These are phyloP conservation scores for Schizaphis graminum DNA, from an alignment of 2,888 invertebrate species.

Conservation along the genomic window DNA sequence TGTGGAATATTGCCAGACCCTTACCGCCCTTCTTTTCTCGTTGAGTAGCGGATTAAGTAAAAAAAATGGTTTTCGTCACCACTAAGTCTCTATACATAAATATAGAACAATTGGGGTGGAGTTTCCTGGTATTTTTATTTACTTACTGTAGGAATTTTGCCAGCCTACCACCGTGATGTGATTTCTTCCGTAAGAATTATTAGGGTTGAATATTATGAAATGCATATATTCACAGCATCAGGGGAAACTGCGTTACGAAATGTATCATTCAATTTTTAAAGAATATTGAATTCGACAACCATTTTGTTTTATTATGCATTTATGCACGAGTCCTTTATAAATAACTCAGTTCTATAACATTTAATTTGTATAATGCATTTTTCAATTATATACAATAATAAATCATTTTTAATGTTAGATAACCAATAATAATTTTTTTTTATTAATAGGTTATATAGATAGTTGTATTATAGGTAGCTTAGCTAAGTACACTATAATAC, in stretches of 20 bases:
- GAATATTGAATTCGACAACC: conserved; percentile 25
- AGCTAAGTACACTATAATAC: background rate
- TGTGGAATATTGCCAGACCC: conserved; percentile 57
- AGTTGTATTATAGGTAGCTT: too few relatives aligned
- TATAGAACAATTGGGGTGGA: background rate
- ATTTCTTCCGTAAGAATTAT: conserved; percentile 37
- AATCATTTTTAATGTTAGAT: too few relatives aligned
- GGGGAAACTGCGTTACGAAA: background rate
- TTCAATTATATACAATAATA: too few relatives aligned
- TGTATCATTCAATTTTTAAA: background rate
- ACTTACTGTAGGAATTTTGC: conserved; percentile 36
- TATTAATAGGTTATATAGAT: too few relatives aligned
- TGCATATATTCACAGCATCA: conserved; percentile 4
- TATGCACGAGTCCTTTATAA: background rate
- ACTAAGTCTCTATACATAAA: background rate
- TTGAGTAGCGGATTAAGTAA: conserved; percentile 26
- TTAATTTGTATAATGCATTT: background rate
- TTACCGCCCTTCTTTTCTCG: background rate
- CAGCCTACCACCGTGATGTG: background rate
- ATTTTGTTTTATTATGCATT: conserved; percentile 7
- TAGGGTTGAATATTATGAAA: conserved; percentile 8
- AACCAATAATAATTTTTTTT: too few relatives aligned
- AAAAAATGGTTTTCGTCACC: conserved; percentile 40
- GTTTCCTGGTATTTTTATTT: conserved; percentile 54
- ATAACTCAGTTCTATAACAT: background rate